Conservation (phyloP, 2,888 invertebrate genomes). For the Crossocerus cetratus region DNA sequence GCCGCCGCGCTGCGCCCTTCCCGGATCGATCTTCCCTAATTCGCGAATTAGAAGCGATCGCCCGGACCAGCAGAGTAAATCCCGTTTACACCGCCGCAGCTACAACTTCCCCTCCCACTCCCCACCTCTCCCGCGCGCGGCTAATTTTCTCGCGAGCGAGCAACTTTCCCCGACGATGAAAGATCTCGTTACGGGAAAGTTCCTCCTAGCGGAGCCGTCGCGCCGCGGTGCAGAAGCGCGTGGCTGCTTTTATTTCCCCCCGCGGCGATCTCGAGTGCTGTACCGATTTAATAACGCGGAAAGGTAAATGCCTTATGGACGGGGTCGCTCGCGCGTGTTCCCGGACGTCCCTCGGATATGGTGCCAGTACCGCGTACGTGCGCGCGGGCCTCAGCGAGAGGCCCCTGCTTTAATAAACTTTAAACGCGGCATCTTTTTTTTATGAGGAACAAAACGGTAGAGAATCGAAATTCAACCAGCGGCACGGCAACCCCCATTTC, state of each 20-base stretch:
- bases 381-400: too few relatives aligned
- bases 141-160: background rate
- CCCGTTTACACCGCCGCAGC: background rate
- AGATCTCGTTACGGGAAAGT: conserved; percentile 40
- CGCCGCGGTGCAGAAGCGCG: background rate
- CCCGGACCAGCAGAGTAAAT: background rate
- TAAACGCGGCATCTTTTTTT: too few relatives aligned
- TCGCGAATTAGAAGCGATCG: conserved; percentile 26
- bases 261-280: too few relatives aligned
- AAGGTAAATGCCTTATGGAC: background rate
- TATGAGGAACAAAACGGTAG: too few relatives aligned
- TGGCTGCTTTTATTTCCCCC: too few relatives aligned
- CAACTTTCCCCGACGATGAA: conserved; percentile 19
- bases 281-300: conserved; percentile 40
- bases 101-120: background rate
- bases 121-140: too few relatives aligned
- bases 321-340: too few relatives aligned
- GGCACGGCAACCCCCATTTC: too few relatives aligned
- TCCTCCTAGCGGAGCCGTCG: background rate
- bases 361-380: too few relatives aligned
- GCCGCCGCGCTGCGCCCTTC: background rate
- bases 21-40: conserved; percentile 7
- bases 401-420: too few relatives aligned
- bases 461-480: too few relatives aligned
- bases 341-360: too few relatives aligned